phyloP scores from a whole-genome alignment of 92 coral and sea anemone species.

The Zoanthus sansibaricus region DNA sequence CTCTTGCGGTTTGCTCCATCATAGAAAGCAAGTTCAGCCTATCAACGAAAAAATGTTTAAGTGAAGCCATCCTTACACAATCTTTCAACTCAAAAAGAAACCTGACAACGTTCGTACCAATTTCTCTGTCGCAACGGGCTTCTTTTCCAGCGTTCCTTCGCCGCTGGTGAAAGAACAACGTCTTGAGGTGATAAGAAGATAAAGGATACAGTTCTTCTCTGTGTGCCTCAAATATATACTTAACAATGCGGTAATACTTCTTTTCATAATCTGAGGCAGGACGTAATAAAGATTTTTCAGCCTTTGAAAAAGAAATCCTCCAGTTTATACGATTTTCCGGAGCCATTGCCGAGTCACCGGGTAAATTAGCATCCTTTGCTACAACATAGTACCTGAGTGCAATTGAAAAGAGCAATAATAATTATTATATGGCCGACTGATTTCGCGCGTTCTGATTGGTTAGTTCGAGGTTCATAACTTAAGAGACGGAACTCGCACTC shows the following conservation, averaged over 20 bases:
- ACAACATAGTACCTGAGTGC: conserved; percentile 47
- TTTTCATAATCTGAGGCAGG: conserved; percentile 28
- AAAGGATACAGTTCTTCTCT: conserved; percentile 42
- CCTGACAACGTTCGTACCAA: conserved; percentile 41
- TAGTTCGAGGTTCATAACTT: too few species aligned
- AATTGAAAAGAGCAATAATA: neutral
- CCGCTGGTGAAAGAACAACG: conserved; percentile 50
- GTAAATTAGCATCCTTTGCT: conserved; percentile 45
- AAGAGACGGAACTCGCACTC: too few species aligned
- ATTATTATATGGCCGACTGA: neutral
- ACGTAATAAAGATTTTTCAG: conserved; percentile 52
- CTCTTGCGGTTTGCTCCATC: neutral
- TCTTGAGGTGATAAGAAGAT: conserved; percentile 59
- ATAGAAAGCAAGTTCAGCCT: conserved; percentile 28
- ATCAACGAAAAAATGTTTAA: conserved; percentile 49
- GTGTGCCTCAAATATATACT: conserved; percentile 49
- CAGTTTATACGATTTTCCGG: conserved; percentile 18
- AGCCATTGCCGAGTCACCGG: neutral
- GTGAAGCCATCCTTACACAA: neutral
- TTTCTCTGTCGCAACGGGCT: neutral
- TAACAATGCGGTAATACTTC: conserved; percentile 47
- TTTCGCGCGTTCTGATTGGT: too few species aligned
- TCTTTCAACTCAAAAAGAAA: conserved; percentile 44
- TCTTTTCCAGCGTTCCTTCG: neutral
- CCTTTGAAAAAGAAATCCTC: conserved; percentile 69